Evolutionary conservation across 2,888 invertebrate species (phyloP).

Genomic region (Chaitophorus viminalis): DNA sequence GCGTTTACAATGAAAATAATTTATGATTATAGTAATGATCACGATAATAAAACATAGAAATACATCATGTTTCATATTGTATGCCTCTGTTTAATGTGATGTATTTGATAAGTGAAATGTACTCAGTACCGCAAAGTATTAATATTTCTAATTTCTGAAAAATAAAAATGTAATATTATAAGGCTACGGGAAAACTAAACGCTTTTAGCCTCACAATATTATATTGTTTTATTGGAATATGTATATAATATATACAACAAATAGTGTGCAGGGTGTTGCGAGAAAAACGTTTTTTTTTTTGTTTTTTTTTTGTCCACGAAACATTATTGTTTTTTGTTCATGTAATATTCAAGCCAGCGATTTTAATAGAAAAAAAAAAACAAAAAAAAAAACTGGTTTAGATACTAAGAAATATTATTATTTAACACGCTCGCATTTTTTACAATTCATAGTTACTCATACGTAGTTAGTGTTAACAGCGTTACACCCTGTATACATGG

Average conservation of each 20-base stretch:
- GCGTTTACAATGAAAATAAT: not conserved
- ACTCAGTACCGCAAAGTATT: conserved; percentile 44
- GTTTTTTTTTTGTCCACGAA: no score
- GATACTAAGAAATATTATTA: no score
- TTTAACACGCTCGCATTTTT: no score
- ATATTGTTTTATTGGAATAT: not conserved
- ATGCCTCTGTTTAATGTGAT: no score
- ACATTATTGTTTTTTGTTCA: not conserved
- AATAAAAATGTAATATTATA: not conserved
- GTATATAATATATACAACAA: not conserved
- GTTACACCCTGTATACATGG: no score
- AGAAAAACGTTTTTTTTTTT: not conserved
- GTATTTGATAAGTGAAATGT: not conserved
- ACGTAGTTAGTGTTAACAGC: no score
- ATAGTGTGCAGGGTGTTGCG: not conserved
- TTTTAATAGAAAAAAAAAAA: not conserved
- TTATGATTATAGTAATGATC: not conserved
- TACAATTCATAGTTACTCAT: no score
- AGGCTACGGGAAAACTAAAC: not conserved
- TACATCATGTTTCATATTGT: not conserved
- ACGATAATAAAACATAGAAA: not conserved
- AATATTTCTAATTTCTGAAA: conserved; percentile 32
- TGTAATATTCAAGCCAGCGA: not conserved
- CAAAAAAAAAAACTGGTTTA: no score
- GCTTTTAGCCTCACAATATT: not conserved